These are phyloP conservation scores for Drosophila biarmipes DNA, from an alignment of 1,140 invertebrate species.

Conservation along the genomic window DNA sequence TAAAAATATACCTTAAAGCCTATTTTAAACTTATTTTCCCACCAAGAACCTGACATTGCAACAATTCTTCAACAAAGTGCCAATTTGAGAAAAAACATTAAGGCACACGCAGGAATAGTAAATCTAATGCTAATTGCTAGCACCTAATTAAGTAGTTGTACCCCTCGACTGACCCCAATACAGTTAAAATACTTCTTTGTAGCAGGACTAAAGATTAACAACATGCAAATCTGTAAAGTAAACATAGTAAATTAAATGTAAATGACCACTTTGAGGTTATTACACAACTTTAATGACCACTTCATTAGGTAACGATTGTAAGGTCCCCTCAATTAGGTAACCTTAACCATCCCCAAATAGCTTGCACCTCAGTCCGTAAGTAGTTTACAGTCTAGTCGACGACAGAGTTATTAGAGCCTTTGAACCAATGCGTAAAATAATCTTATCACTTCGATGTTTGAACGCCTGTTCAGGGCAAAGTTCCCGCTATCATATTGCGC, in stretches of 20 bases:
- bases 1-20: background rate
- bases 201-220: background rate
- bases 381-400: background rate
- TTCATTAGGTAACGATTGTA: background rate
- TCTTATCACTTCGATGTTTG: background rate
- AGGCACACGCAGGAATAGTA: background rate
- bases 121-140: background rate
- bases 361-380: background rate
- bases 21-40: background rate
- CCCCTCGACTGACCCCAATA: background rate
- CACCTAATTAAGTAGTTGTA: background rate
- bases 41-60: background rate
- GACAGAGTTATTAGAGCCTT: slow-evolving; percentile 5
- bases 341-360: background rate
- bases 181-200: background rate
- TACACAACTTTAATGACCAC: background rate
- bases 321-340: background rate
- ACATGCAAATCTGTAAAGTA: background rate
- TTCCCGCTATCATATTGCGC: slow-evolving; percentile 19
- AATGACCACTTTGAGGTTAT: background rate
- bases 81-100: background rate
- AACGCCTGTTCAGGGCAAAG: slow-evolving; percentile 57
- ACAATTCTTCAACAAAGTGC: background rate
- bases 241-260: background rate
- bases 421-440: slow-evolving; percentile 15